These are phyloP conservation scores for Dipodomys spectabilis DNA, from an alignment of 2,113 vertebrate genomes.

Conservation along the genomic window DNA sequence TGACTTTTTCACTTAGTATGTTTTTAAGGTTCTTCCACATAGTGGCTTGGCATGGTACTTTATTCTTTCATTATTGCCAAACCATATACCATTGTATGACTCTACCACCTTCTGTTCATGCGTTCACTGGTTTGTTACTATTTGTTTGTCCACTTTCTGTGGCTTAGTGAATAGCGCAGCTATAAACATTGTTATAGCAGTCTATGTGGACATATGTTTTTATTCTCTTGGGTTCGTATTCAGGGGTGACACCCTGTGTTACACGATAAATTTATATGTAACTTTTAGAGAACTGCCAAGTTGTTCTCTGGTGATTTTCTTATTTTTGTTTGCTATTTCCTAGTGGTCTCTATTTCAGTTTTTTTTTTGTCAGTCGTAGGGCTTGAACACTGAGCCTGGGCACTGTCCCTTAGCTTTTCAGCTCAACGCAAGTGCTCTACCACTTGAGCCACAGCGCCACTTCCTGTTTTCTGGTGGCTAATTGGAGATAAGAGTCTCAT, in stretches of 20 bases:
- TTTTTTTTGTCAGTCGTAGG: too few species aligned
- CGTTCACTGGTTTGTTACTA: not conserved
- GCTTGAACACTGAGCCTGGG: too few species aligned
- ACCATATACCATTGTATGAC: too few species aligned
- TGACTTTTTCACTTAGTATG: not conserved
- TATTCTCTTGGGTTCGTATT: not conserved
- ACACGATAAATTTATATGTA: not conserved
- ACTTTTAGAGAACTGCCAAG: not conserved
- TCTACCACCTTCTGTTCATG: not conserved
- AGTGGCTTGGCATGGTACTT: not conserved
- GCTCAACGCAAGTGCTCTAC: too few species aligned
- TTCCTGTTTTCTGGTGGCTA: too few species aligned
- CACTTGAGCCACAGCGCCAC: too few species aligned
- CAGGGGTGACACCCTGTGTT: not conserved
- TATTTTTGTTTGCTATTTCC: conserved; percentile 9
- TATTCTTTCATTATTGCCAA: not conserved
- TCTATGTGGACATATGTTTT: not conserved
- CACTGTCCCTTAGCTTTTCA: too few species aligned
- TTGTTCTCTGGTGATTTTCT: not conserved
- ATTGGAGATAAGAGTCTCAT: too few species aligned
- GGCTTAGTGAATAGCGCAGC: not conserved
- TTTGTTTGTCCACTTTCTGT: not conserved
- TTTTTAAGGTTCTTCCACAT: not conserved
- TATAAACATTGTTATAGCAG: not conserved
- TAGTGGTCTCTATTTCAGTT: not conserved